Percentiles rank a stretch among this genome's conserved stretches.
Evolutionary conservation across 1,140 invertebrate genomes (phyloP).

Genomic region (Megathymus violae): DNA sequence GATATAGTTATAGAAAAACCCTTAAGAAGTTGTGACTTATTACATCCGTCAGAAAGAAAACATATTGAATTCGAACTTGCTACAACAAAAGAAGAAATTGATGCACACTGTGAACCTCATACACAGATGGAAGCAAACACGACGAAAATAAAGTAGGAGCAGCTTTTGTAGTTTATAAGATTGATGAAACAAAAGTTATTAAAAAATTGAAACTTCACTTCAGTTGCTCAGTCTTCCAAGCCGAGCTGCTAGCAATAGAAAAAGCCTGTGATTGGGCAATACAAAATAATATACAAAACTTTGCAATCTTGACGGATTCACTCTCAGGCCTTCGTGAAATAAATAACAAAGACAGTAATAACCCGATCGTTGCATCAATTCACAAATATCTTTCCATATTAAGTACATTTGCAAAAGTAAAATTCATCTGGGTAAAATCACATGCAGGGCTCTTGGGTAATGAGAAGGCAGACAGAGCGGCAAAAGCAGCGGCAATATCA

Average conservation of each 20-base stretch:
- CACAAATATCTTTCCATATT: neutral
- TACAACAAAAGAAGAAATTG: neutral
- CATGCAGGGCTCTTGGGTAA: neutral
- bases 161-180: conserved; percentile 2
- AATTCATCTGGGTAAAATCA: conserved; percentile 12
- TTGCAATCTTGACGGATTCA: neutral
- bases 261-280: neutral
- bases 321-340: neutral
- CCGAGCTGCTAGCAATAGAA: conserved; percentile 8
- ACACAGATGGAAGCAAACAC: conserved; percentile 19
- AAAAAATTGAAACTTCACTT: conserved; percentile 13
- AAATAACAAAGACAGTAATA: conserved; percentile 4
- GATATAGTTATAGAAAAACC: neutral
- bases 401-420: neutral
- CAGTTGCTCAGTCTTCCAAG: conserved; percentile 12
- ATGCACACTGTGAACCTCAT: neutral
- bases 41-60: neutral
- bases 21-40: neutral
- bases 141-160: conserved; percentile 4
- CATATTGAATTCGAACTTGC: neutral
- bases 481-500: neutral
- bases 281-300: neutral
- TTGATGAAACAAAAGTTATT: neutral
- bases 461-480: conserved; percentile 7
- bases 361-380: neutral